These are phyloP conservation scores for Rhopalosiphum maidis DNA, from an alignment of 1,140 invertebrate species.

Conservation along the genomic window DNA sequence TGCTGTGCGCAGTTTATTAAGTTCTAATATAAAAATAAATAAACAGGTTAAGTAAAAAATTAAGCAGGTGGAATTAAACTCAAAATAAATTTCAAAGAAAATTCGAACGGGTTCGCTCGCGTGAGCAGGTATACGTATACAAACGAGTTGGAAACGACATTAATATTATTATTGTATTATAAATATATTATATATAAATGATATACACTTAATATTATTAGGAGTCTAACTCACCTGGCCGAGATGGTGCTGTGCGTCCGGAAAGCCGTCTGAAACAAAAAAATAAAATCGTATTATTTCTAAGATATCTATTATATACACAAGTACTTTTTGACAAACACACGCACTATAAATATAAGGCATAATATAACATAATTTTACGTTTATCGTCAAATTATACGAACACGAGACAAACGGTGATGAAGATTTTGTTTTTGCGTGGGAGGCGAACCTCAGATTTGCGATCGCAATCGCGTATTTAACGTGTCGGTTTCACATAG, in stretches of 20 bases:
- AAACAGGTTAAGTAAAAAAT: neutral
- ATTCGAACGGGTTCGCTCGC: neutral
- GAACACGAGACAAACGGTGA: neutral
- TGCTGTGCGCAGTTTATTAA: neutral
- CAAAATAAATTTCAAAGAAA: neutral
- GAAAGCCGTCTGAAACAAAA: conserved; percentile 49
- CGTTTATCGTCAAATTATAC: neutral
- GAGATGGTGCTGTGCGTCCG: conserved; percentile 53
- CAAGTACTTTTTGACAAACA: neutral
- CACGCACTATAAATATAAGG: too few relatives aligned
- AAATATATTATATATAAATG: neutral
- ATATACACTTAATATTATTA: neutral
- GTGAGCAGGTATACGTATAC: neutral
- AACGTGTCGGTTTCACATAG: neutral
- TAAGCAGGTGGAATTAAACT: neutral
- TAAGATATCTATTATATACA: neutral
- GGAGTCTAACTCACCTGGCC: conserved; percentile 33
- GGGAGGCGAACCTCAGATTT: neutral
- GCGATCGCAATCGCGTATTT: neutral
- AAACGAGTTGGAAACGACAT: neutral
- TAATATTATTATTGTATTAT: neutral
- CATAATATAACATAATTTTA: neutral
- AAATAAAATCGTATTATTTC: conserved; percentile 31
- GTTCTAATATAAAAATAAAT: neutral
- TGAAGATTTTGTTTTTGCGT: neutral